Evolutionary conservation across 1,140 invertebrate species (phyloP), one percentile per base, ranked within the genome.

Genomic region (Wiebesia pumilae): DNA sequence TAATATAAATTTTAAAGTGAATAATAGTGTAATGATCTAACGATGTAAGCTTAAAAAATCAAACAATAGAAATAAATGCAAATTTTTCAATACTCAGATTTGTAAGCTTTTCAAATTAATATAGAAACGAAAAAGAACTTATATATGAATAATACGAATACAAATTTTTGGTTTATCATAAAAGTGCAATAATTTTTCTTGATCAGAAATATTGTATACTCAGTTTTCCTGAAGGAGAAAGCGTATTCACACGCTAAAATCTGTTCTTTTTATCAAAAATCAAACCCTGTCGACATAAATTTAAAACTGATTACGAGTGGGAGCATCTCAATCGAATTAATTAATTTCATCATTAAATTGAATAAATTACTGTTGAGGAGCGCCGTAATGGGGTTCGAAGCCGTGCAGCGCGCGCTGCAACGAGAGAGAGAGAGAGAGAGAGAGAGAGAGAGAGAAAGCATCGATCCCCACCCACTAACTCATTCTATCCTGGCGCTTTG

Each of bases 261-360:
- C 40, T 24, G 21, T 10, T 43, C 7, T 43, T 75, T 75, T 75
- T 75, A 75, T 75, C 71, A 4, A 1, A 21, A 35, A 75, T 75
- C 24, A 27, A 43, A 75, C 14, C n/a, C 19, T 43, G 71, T 75
- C 71, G 14, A 0, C 71, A 27, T 75, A 75, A 30, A 21, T 75
- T 75, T n/a, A 75, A 75, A 75, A 75, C 38, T n/a, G n/a, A 75
- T 7, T n/a, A 6, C 21, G 14, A 38, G 40, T 75, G 43, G 47
- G 47, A 4, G 43, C 47, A 51, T 78, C 77, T 78, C 43, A 78
- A 78, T 80, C 54, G 54, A 62, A 80, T 38, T 81, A 81, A 81
- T 81, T 58, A 81, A 81, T 69, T 40, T 62, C 47, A 62, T 62
- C 78, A 40, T 62, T 62, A 80, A 80, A 54, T 51, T 51, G 54